phyloP scores from a whole-genome alignment of 2,888 invertebrate genomes.

The Andrena minutula region DNA sequence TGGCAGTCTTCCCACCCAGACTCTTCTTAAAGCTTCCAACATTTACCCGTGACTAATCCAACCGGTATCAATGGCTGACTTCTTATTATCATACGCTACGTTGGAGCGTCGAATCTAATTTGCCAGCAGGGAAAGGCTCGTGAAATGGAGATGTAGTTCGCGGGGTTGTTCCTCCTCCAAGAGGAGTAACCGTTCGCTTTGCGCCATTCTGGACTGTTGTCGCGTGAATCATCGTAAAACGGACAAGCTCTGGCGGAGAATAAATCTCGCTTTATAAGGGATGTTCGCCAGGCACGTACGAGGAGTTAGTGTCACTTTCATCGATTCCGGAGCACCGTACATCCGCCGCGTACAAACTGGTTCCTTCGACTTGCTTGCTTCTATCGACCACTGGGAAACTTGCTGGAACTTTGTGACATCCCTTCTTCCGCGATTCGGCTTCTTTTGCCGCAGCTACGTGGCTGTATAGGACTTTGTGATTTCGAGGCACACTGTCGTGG shows the following conservation, averaged over 20 bases:
- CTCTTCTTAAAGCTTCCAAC: background rate
- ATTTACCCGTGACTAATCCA: background rate
- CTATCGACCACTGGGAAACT: conserved; percentile 4
- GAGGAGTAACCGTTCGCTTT: conserved; percentile 11
- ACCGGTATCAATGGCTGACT: too few species aligned
- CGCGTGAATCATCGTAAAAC: conserved; percentile 42
- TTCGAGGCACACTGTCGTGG: conserved; percentile 22
- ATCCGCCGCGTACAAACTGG: conserved; percentile 34
- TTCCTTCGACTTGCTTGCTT: conserved; percentile 14
- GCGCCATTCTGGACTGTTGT: conserved; percentile 7
- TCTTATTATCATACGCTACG: too few species aligned
- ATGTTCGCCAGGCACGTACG: conserved; percentile 55
- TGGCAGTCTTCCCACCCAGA: background rate
- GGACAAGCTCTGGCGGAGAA: conserved; percentile 34
- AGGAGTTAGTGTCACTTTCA: conserved; percentile 63
- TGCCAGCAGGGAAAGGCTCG: too few species aligned
- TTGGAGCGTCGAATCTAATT: too few species aligned
- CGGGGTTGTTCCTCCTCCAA: background rate
- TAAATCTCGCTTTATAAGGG: conserved; percentile 59
- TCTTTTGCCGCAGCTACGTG: conserved; percentile 1
- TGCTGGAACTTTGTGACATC: conserved; percentile 28
- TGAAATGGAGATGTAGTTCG: too few species aligned
- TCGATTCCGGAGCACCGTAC: conserved; percentile 47
- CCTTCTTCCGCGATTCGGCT: background rate
- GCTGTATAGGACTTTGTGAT: background rate